Evolutionary conservation across 1,140 invertebrate species (phyloP), one percentile per base, ranked within the genome.

Genomic region (Heliconius melpomene): DNA sequence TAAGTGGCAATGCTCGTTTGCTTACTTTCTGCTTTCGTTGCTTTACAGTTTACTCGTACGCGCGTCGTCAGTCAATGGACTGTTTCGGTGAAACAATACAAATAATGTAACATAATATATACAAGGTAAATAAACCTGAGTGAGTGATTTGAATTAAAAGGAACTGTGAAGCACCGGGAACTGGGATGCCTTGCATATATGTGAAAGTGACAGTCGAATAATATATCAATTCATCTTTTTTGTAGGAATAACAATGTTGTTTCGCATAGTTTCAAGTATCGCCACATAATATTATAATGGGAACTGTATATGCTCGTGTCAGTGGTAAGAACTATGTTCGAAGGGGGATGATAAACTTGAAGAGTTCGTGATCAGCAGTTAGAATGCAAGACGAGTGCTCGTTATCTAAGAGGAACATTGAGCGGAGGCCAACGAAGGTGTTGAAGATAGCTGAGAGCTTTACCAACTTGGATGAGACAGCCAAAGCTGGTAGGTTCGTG

Each of bases 361-460:
- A 80, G 78, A 84, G 83, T 83, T 86, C 83, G 82, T 90, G 85
- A 90, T 85, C 86, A 89, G 82, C 90, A 91, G 87, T 85, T 92
- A 93, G 90, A 92, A 94, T 94, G 93, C 93, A 94, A 93, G 87
- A 92, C 86, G 91, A 93, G 84, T 90, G 84, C 87, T 84, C 84
- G 81, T 90, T 90, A 79, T 84, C 86, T 83, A 91, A 86, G 87
- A 91, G 89, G 86, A 94, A 87, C 82, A 84, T 88, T 85, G 91
- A 91, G 88, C 88, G 92, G 84, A 91, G 88, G 90, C 93, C 93
- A 75, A 93, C 92, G 75, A 95, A 94, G 85, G 93, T 95, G 84
- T 83, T 95, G 84, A 94, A 94, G 84, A 95, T 95, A 85, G 94
- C 94, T 8, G 94, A 95, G 86, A 94, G 94, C 81, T 95, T 95